Evolutionary conservation across 92 coral and sea anemone species (phyloP).

Genomic region (Palythoa heliodiscus): DNA sequence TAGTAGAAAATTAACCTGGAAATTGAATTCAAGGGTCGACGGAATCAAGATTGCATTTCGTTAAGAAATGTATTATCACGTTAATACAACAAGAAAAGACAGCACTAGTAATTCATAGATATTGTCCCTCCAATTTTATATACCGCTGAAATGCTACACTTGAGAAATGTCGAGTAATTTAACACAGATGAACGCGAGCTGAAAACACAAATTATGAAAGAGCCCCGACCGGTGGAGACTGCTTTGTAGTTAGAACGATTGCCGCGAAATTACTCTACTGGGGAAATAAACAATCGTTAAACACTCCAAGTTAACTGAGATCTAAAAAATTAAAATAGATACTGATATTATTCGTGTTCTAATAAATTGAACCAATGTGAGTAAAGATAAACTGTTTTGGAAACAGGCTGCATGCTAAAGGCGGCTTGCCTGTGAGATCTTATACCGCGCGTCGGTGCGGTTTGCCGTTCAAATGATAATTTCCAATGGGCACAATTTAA

Average conservation of each 20-base stretch:
- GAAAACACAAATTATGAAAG: constrained; percentile 40
- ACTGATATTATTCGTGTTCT: constrained; percentile 9
- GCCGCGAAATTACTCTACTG: constrained; percentile 38
- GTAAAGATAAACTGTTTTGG: not conserved
- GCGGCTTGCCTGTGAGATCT: constrained; percentile 39
- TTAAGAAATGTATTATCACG: not conserved
- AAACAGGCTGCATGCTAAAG: constrained; percentile 6
- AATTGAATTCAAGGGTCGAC: not conserved
- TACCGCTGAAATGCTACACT: constrained; percentile 31
- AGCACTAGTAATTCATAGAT: constrained; percentile 8
- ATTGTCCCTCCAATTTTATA: not conserved
- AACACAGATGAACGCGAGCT: constrained; percentile 24
- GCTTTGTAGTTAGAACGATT: constrained; percentile 41
- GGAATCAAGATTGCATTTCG: not conserved
- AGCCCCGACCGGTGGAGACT: constrained; percentile 28
- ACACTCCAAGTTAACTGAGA: constrained; percentile 25
- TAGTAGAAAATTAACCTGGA: constrained; percentile 11
- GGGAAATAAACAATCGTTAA: constrained; percentile 39
- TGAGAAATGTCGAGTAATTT: constrained; percentile 31
- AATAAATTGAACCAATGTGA: constrained; percentile 15
- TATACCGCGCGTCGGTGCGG: constrained; percentile 3
- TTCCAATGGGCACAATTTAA: constrained; percentile 6
- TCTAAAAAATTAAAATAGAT: constrained; percentile 1
- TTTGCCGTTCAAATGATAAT: not conserved
- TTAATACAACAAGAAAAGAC: constrained; percentile 1